Conservation (phyloP, 2,797 vertebrate genomes). For the Epinephelus malabaricus region DNA sequence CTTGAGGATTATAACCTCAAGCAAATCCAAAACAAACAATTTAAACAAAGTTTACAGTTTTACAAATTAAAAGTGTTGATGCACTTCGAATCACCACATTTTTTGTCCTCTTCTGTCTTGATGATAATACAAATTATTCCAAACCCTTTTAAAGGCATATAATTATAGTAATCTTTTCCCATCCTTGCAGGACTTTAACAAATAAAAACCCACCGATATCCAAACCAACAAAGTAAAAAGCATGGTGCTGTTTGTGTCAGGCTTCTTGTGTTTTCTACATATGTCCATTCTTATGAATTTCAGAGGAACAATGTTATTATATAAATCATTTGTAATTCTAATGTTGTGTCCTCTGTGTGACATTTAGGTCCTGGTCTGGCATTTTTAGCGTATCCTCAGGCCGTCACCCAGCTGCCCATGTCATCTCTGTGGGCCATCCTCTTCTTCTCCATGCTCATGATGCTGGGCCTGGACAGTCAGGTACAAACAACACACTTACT, state of each 20-base stretch:
- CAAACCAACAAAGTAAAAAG: not conserved
- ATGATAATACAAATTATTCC: too few species aligned
- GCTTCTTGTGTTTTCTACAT: not conserved
- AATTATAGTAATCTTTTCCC: too few species aligned
- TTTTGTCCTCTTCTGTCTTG: too few species aligned
- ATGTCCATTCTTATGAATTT: not conserved
- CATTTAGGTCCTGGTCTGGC: constrained; percentile 91
- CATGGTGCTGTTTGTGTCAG: not conserved
- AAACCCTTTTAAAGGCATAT: too few species aligned
- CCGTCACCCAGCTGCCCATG: constrained; percentile 92
- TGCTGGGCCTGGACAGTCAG: constrained; percentile 95
- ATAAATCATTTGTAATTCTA: not conserved
- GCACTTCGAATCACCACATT: too few species aligned
- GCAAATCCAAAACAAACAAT: too few species aligned
- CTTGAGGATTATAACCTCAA: too few species aligned
- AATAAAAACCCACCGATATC: not conserved
- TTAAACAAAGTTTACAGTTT: too few species aligned
- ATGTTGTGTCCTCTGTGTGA: constrained; percentile 16
- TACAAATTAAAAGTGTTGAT: too few species aligned
- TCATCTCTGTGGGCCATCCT: constrained; percentile 94
- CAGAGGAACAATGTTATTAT: not conserved
- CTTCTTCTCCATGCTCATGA: constrained; percentile 96
- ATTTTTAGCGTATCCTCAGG: constrained; percentile 94
- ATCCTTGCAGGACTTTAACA: too few species aligned
- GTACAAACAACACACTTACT: constrained; percentile 35